Evolutionary conservation across 1,140 invertebrate genomes (phyloP), one percentile per base, ranked within the genome.

Genomic region (Diachasmimorpha longicaudata): DNA sequence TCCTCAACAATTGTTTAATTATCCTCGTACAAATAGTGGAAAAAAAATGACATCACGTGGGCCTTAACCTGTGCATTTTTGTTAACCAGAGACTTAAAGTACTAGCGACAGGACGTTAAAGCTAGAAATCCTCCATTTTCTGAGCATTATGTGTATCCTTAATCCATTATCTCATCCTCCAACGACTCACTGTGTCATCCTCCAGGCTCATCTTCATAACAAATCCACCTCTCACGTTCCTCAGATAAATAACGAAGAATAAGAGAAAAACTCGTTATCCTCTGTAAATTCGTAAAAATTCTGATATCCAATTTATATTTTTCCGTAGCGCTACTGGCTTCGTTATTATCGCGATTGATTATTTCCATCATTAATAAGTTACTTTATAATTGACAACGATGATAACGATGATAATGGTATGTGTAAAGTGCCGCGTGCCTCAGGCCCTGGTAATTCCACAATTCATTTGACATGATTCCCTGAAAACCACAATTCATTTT

Each of bases 321-420:
- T 66, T 67, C 39, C 21, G 9, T 63, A 8, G 72, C 72, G 69
- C 44, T 68, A 48, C 58, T 74, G 72, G 39, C 72, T 42, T 74
- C 39, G 23, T 74, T 74, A 55, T 73, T 66, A 52, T 74, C 58
- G 72, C 72, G 72, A 74, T 67, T 68, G 72, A 74, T 67, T 68
- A 74, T 48, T 66, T 66, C 21, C 44, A 68, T 25, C 66, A 31
- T 72, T 37, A 25, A 72, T 37, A 58, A 52, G 31, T 31, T 42
- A 39, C 25, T 23, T 66, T 66, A 63, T 1, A 44, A 37, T 14
- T 63, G 10, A 39, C 55, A 6, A 58, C 19, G 25, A 52, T 16
- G 13, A 70, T 11, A 25, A 46, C 16, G 36, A 39, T 55, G 55
- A 73, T 31, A 48, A 25, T 63, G 52, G 9, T 9, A 4, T 58